phyloP scores from a whole-genome alignment of 2,888 invertebrate genomes.

The Sabatieria punctata region DNA sequence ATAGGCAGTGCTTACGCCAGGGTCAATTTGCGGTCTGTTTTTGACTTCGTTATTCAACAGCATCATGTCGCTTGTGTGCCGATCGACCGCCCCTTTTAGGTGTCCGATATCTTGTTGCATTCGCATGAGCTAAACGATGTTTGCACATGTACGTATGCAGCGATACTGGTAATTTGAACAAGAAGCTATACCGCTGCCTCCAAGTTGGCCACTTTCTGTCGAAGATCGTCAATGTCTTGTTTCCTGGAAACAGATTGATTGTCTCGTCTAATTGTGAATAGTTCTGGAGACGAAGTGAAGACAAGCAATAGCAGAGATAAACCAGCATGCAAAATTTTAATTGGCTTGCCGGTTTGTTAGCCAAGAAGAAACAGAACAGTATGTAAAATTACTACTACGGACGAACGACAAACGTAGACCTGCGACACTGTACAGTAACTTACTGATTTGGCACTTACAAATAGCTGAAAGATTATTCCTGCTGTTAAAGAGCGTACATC shows the following conservation, averaged over 20 bases:
- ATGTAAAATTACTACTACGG: no score
- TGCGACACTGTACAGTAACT: no score
- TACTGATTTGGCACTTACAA: no score
- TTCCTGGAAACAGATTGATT: not conserved
- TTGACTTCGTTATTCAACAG: slow-evolving; percentile 15
- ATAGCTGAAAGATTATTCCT: no score
- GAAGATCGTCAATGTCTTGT: not conserved
- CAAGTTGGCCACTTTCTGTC: not conserved
- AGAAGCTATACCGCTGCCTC: not conserved
- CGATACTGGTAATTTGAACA: not conserved
- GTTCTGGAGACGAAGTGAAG: no score
- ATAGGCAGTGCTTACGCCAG: not conserved
- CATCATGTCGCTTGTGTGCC: slow-evolving; percentile 15
- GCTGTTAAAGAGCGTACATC: no score
- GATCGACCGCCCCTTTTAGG: slow-evolving; percentile 15
- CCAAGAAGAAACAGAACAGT: no score
- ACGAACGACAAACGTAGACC: no score
- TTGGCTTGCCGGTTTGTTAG: no score
- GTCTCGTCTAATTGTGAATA: no score
- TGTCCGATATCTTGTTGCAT: not conserved
- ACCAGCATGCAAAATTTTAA: no score
- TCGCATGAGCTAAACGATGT: not conserved
- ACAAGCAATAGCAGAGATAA: no score
- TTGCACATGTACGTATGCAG: not conserved
- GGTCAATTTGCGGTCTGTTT: slow-evolving; percentile 14